phyloP scores from a whole-genome alignment of 2,113 vertebrate species.

The Cynoglossus semilaevis region DNA sequence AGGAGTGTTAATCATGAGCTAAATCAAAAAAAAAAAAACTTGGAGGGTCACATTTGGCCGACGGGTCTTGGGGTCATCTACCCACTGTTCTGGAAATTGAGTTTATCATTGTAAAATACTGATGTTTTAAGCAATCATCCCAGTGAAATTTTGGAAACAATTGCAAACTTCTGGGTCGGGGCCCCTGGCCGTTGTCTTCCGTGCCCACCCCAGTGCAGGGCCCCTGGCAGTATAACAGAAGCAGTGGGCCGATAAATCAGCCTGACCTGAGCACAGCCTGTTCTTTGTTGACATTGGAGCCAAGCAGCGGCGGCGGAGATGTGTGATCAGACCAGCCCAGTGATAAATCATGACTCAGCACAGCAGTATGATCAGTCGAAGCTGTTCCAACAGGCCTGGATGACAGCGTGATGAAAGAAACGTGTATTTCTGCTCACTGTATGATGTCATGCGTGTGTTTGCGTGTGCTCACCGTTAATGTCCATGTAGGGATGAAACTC shows the following conservation, averaged over 20 bases:
- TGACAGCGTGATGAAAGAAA: conserved; percentile 25
- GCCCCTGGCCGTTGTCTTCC: neutral
- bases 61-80: too few species aligned
- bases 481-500: neutral
- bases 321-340: conserved; percentile 33
- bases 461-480: neutral
- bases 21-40: too few species aligned
- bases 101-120: too few species aligned
- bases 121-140: too few species aligned
- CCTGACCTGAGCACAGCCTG: conserved; percentile 41
- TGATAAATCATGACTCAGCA: conserved; percentile 41
- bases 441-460: neutral
- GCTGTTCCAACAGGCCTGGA: conserved; percentile 34
- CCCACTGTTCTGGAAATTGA: too few species aligned
- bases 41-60: too few species aligned
- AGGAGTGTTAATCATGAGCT: too few species aligned
- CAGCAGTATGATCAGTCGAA: conserved; percentile 37
- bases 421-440: neutral
- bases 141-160: too few species aligned
- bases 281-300: conserved; percentile 54
- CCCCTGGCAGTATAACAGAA: neutral
- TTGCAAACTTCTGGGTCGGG: too few species aligned
- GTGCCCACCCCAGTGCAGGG: neutral
- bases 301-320: conserved; percentile 15
- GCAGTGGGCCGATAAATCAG: conserved; percentile 11